These are phyloP conservation scores for Synergus itoensis DNA, from an alignment of 2,888 invertebrate genomes.

Conservation along the genomic window DNA sequence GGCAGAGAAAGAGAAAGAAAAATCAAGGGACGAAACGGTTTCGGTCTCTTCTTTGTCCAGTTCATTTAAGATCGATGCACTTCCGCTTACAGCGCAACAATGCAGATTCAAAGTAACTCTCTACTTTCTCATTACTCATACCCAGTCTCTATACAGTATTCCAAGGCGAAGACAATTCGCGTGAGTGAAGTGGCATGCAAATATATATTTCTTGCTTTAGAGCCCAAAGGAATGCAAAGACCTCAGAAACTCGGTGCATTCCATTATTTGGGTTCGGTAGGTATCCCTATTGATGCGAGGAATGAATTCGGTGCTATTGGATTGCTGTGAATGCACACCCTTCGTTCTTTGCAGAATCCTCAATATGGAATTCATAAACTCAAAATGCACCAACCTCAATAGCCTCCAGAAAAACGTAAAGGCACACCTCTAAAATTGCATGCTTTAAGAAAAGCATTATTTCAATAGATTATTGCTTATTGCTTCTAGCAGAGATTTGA, in stretches of 20 bases:
- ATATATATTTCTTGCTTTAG: constrained; percentile 52
- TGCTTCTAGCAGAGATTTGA: neutral
- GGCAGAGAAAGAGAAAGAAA: neutral
- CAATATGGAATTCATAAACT: constrained; percentile 24
- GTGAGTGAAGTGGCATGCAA: constrained; percentile 52
- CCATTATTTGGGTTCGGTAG: constrained; percentile 47
- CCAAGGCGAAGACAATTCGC: constrained; percentile 53
- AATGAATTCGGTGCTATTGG: constrained; percentile 40
- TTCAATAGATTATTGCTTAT: neutral
- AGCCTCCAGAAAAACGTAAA: neutral
- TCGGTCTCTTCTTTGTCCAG: constrained; percentile 46
- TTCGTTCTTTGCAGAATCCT: neutral
- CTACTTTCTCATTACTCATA: constrained; percentile 63
- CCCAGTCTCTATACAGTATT: constrained; percentile 53
- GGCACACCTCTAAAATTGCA: neutral
- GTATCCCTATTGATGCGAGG: constrained; percentile 47
- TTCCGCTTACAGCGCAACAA: constrained; percentile 53
- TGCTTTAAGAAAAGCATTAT: neutral
- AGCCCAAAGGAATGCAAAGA: constrained; percentile 50
- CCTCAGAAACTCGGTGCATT: constrained; percentile 44
- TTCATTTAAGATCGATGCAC: constrained; percentile 50
- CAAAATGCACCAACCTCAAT: constrained; percentile 28
- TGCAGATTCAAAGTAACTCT: constrained; percentile 59
- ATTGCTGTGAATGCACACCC: constrained; percentile 39
- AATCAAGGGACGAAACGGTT: constrained; percentile 28